Conservation (phyloP, 92 coral and sea anemone species). For the Hydrozoanthus gracilis region DNA sequence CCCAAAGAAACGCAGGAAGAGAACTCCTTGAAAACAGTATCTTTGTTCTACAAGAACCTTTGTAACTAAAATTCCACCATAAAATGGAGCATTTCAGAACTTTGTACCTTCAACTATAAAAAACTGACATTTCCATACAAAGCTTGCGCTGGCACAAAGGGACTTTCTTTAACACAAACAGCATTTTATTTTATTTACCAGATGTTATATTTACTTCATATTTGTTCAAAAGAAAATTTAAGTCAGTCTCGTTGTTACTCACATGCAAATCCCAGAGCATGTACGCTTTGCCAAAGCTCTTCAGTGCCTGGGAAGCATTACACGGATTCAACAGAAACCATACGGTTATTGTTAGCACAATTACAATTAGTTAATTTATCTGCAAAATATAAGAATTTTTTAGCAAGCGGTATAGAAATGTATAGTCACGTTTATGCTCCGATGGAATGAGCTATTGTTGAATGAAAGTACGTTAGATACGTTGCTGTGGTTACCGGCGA, state of each 20-base stretch:
- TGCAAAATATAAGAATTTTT: not conserved
- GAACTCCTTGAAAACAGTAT: too few species aligned
- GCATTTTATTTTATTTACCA: not conserved
- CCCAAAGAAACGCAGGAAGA: too few species aligned
- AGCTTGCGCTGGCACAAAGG: not conserved
- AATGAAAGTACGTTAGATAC: too few species aligned
- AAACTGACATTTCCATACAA: not conserved
- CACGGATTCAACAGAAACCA: constrained; percentile 23
- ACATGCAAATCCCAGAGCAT: constrained; percentile 94
- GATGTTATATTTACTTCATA: not conserved
- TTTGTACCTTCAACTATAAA: not conserved
- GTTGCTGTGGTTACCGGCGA: too few species aligned
- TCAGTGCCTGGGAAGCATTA: constrained; percentile 31
- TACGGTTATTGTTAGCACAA: constrained; percentile 3
- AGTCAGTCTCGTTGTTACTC: constrained; percentile 50
- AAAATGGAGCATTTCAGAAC: not conserved
- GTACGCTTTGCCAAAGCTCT: constrained; percentile 81
- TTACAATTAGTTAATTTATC: not conserved
- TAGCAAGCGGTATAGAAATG: not conserved
- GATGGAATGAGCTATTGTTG: not conserved
- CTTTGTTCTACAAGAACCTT: not conserved
- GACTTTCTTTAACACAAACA: not conserved
- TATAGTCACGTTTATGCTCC: not conserved
- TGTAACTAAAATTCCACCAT: too few species aligned
- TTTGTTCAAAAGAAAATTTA: not conserved